Evolutionary conservation across 1,140 invertebrate genomes (phyloP).

Genomic region (Pogonus chalceus): DNA sequence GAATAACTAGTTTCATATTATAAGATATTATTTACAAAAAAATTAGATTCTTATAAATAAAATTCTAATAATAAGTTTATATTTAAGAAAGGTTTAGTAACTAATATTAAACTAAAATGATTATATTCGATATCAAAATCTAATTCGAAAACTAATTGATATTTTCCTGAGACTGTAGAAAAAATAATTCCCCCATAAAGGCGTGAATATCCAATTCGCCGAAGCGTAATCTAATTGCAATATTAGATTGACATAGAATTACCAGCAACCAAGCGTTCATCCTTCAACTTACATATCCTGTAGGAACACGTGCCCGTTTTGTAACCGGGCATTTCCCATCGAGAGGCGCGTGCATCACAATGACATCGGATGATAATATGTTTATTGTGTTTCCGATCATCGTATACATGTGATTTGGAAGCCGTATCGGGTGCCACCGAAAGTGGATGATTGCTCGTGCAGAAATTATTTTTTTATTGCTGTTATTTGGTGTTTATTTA

Average conservation of each 20-base stretch:
- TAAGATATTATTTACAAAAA: too few relatives aligned
- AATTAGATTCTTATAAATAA: too few relatives aligned
- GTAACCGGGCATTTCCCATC: neutral
- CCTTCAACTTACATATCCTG: slow-evolving; percentile 30
- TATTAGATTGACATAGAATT: slow-evolving; percentile 31
- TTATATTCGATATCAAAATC: too few relatives aligned
- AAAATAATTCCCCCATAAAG: neutral
- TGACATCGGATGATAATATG: slow-evolving; percentile 4
- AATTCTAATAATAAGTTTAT: too few relatives aligned
- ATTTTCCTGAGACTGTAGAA: neutral
- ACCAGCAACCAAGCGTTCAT: slow-evolving; percentile 19
- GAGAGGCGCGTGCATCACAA: neutral
- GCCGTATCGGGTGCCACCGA: neutral
- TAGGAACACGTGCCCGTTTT: slow-evolving; percentile 25
- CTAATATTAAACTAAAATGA: too few relatives aligned
- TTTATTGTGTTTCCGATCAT: neutral
- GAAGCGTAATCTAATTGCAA: slow-evolving; percentile 28
- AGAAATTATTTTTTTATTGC: neutral
- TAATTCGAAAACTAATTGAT: too few relatives aligned
- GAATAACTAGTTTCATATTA: too few relatives aligned
- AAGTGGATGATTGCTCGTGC: neutral
- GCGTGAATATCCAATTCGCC: neutral
- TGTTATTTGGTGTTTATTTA: too few relatives aligned
- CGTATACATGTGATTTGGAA: neutral
- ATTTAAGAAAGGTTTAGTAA: too few relatives aligned